Percentiles rank a stretch among this genome's conserved stretches.
These are phyloP conservation scores for Planococcus citri DNA, from an alignment of 1,140 invertebrate genomes.

Conservation along the genomic window DNA sequence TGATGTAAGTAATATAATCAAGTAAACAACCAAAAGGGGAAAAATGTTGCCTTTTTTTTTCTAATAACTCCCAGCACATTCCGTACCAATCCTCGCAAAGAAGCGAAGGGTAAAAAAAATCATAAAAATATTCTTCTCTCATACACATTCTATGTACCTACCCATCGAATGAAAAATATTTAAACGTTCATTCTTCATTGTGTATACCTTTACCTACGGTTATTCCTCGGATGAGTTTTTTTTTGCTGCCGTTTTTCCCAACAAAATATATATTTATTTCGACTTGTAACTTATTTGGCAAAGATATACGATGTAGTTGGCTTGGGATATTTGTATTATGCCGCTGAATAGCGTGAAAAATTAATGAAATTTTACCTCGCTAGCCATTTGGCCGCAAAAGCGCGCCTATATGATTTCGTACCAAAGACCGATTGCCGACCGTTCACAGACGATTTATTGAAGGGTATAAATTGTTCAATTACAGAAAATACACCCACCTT, in stretches of 20 bases:
- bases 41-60: too few species aligned
- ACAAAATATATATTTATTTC: neutral
- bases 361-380: neutral
- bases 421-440: neutral
- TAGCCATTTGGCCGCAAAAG: neutral
- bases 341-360: neutral
- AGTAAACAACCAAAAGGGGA: too few species aligned
- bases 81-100: too few species aligned
- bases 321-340: neutral
- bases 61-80: too few species aligned
- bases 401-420: neutral
- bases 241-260: neutral
- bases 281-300: neutral
- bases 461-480: constrained; percentile 3
- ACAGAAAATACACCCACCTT: neutral
- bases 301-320: neutral
- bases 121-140: too few species aligned
- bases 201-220: too few species aligned
- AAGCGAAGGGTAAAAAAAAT: too few species aligned
- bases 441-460: neutral
- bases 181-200: too few species aligned
- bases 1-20: too few species aligned
- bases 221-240: neutral
- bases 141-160: too few species aligned
- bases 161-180: too few species aligned